These are phyloP conservation scores for Gallinago jamesoni DNA, from an alignment of 2,113 vertebrate species.

Conservation along the genomic window DNA sequence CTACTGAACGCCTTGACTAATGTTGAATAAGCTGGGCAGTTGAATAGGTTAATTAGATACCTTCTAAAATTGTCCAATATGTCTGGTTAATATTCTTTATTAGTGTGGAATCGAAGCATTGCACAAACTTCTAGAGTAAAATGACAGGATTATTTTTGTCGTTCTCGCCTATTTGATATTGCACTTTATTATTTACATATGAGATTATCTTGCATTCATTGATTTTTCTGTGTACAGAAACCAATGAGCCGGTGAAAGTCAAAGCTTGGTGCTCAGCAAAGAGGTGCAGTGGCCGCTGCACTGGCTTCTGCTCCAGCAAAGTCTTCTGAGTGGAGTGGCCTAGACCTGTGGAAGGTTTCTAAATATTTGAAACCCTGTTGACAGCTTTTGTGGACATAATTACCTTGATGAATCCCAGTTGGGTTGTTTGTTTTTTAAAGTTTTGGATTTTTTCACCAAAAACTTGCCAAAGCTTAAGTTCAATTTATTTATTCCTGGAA, in stretches of 20 bases:
- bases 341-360: not conserved
- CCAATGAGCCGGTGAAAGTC: not conserved
- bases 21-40: not conserved
- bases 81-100: not conserved
- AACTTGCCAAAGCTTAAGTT: not conserved
- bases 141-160: not conserved
- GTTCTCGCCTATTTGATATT: not conserved
- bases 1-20: not conserved
- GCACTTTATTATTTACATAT: not conserved
- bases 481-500: not conserved
- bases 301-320: not conserved
- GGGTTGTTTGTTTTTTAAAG: not conserved
- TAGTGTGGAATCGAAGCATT: not conserved
- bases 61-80: not conserved
- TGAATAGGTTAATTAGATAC: not conserved
- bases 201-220: not conserved
- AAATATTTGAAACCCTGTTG: not conserved
- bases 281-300: not conserved
- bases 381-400: not conserved
- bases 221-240: not conserved
- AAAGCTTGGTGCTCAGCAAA: not conserved
- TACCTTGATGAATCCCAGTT: not conserved
- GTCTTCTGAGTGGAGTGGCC: not conserved
- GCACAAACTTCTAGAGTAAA: not conserved
- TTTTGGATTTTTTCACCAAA: not conserved